phyloP scores from a whole-genome alignment of 2,888 invertebrate species.

The Onthophagus sagittarius region DNA sequence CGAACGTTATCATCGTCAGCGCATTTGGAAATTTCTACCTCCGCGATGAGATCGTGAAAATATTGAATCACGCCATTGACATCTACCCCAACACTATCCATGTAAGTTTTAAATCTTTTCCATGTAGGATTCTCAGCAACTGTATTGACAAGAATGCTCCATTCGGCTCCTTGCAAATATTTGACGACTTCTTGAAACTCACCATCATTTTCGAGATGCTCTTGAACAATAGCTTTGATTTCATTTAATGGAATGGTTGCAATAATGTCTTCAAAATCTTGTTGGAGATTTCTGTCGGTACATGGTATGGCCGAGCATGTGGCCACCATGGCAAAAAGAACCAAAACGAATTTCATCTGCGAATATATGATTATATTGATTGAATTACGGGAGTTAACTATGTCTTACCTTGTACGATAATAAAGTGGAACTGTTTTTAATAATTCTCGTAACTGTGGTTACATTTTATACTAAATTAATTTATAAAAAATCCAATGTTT shows the following conservation, averaged over 20 bases:
- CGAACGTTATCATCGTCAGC: not conserved
- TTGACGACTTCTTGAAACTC: constrained; percentile 31
- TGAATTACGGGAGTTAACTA: not conserved
- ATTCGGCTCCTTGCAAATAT: constrained; percentile 35
- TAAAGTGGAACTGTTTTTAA: too few relatives aligned
- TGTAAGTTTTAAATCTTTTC: constrained; percentile 28
- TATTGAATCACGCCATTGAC: not conserved
- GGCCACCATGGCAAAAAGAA: constrained; percentile 25
- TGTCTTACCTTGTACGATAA: not conserved
- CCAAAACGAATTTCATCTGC: constrained; percentile 28
- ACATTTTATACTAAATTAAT: too few relatives aligned
- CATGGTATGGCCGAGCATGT: constrained; percentile 23
- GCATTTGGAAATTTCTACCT: constrained; percentile 1
- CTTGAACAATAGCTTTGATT: constrained; percentile 29
- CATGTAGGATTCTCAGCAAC: constrained; percentile 26
- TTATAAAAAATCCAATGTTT: too few relatives aligned
- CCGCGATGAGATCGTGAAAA: constrained; percentile 27
- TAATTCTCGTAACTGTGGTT: too few relatives aligned
- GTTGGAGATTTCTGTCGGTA: constrained; percentile 10
- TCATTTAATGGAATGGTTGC: constrained; percentile 32
- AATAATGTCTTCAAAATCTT: constrained; percentile 31
- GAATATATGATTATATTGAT: not conserved
- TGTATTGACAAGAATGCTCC: constrained; percentile 29
- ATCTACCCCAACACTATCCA: constrained; percentile 29
- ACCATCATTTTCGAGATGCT: constrained; percentile 30